Base-by-base conservation (phyloP, 1,140 invertebrate species). In the Diprion similis region DNA sequence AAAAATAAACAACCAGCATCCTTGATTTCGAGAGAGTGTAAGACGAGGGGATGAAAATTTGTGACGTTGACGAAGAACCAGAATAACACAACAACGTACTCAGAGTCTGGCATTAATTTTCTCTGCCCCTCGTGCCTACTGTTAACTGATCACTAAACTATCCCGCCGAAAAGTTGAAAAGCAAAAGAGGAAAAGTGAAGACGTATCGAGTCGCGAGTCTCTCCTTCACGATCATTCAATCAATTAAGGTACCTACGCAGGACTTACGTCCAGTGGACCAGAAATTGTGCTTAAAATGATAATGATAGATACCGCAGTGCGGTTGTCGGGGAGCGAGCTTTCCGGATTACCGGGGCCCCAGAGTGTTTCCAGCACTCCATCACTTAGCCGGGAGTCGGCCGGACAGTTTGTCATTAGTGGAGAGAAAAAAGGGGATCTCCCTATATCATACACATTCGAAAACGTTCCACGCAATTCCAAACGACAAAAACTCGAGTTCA, bases 301-400 rank as follows among this genome's bases (percentile, higher is more conserved):
- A 81, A 80, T 81, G 75, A 80, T 47, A 24, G 67, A 68, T 68
- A 37, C 24, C 67, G 15, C 67, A 37, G 24, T 37, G 24, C 24
- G 67, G 67, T 24, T 24, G 19, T 13, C 15, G 67, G 67, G 13
- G 13, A 9, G 13, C 67, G 67, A 37, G 67, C 13, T 13, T 24
- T 37, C 67, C 67, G 15, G 67, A n/a, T 13, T 24, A 68, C 13
- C n/a, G 11, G 1, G 67, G 15, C 67, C n/a, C 67, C 19, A 24
- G 13, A 37, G 15, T 37, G 67, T 37, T 37, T 13, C 13, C 66
- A 68, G 74, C 70, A 80, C 82, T 83, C 79, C 78, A 83, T 83
- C 80, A 83, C 77, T 83, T 83, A 83, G 77, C 69, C 75, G 65
- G 78, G 75, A 76, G 72, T 83, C 78, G 77, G 78, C 72, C 70